Conservation (phyloP, 2,797 vertebrate species). For the Parauchenoglanis ngamensis region DNA sequence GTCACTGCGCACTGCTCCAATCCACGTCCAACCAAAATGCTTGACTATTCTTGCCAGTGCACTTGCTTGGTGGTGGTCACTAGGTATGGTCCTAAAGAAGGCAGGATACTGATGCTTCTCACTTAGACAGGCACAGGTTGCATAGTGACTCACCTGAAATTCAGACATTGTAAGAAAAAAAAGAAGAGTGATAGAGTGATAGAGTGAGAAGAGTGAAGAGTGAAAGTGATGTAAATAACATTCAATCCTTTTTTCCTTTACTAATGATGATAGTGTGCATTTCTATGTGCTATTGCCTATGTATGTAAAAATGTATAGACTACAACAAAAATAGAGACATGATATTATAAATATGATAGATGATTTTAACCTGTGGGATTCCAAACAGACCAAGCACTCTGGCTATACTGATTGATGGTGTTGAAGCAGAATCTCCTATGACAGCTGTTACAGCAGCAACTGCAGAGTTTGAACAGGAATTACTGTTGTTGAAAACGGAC, state of each 20-base stretch:
- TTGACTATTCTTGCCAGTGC: conserved; percentile 65
- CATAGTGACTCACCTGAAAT: conserved; percentile 39
- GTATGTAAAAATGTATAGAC: background rate
- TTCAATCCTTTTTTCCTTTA: background rate
- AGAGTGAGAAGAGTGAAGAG: no score
- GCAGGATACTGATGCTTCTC: conserved; percentile 33
- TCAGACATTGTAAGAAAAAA: background rate
- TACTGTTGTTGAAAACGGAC: background rate
- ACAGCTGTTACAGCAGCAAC: conserved; percentile 29
- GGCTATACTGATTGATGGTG: conserved; percentile 69
- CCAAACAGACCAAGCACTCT: conserved; percentile 63
- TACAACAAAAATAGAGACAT: background rate
- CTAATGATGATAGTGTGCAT: no score
- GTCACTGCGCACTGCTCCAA: conserved; percentile 51
- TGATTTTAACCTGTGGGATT: conserved; percentile 64
- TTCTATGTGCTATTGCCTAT: background rate
- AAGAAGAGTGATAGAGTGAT: no score
- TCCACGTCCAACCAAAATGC: conserved; percentile 56
- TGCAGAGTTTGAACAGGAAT: conserved; percentile 22
- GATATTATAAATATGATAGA: background rate
- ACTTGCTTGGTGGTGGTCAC: conserved; percentile 69
- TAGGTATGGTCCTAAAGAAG: conserved; percentile 62
- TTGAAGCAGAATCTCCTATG: conserved; percentile 45
- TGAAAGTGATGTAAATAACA: background rate
- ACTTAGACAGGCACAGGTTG: conserved; percentile 45